Conservation (phyloP, 35 echinoderm and acorn worm genomes). For the Amphiura filiformis region DNA sequence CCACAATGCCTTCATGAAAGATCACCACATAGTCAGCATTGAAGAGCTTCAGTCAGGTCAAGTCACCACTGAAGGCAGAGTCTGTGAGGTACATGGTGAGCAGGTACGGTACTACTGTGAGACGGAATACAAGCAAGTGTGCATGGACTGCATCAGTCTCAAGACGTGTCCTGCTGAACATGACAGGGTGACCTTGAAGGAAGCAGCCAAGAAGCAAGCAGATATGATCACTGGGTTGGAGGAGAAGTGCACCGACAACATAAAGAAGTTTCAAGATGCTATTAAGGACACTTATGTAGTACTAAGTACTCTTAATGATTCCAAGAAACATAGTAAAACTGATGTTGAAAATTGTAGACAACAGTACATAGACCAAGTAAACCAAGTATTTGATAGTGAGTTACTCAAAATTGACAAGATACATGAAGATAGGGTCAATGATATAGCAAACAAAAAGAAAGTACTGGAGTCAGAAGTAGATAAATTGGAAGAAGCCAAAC, state of each 20-base stretch:
- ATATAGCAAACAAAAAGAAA: not conserved
- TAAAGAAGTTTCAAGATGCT: not conserved
- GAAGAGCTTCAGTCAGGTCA: too few species aligned
- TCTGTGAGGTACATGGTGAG: too few species aligned
- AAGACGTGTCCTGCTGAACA: too few species aligned
- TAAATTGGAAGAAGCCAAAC: not conserved
- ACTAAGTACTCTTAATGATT: not conserved
- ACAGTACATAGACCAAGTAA: not conserved
- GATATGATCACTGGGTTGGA: not conserved
- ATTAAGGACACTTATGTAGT: not conserved
- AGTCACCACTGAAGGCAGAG: too few species aligned
- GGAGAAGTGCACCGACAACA: not conserved
- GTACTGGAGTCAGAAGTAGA: not conserved
- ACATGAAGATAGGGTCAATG: not conserved
- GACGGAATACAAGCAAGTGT: too few species aligned
- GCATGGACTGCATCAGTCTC: too few species aligned
- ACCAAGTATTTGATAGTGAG: not conserved
- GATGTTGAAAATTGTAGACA: not conserved
- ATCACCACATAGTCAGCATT: too few species aligned
- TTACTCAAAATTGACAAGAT: not conserved
- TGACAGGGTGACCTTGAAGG: not conserved
- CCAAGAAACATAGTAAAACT: not conserved
- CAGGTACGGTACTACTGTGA: not conserved
- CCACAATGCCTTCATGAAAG: too few species aligned
- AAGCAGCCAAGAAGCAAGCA: not conserved